Evolutionary conservation across 37 sponge, comb jelly and placozoan species (phyloP), one percentile per base, ranked within the genome.

Genomic region (Haliclona indistincta): DNA sequence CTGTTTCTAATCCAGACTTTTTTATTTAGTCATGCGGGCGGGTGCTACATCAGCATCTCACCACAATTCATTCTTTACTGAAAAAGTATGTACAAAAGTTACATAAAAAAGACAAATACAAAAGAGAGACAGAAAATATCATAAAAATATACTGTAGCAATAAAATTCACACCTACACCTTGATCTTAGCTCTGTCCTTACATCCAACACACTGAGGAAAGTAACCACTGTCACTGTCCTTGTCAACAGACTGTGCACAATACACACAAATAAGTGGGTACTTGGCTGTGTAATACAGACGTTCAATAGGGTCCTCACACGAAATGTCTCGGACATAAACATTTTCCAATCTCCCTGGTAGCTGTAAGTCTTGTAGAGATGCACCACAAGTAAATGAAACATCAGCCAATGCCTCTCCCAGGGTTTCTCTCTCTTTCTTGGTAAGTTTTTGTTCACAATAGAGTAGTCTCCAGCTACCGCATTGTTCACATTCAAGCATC

Each of bases 191-290:
- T n/a, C n/a, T 49, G n/a, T 53, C 40, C 19, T 2, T 29, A 28
- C 68, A 67, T n/a, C 1, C 1, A 6, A 32, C 42, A 71, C 73
- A 81, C 39, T 72, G 65, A 35, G 67, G 73, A 47, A 44, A 81
- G 54, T 23, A 49, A 2, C 40, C 66, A 55, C 74, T 54, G 5
- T 64, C 55, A 44, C 53, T 76, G 66, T 36, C n/a, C n/a, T n/a
- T n/a, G n/a, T n/a, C n/a, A n/a, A n/a, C n/a, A n/a, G n/a, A n/a
- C n/a, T n/a, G n/a, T n/a, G n/a, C 71, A 66, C 83, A 81, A 55
- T 81, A 71, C 15, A 75, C 40, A 81, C 81, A 88, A 29, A 88
- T 77, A 17, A 78, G 68, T 17, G 54, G 66, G 32, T 77, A 70
- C 17, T 72, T 69, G 47, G 81, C 81, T 15, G 81, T 75, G 60